Base-by-base conservation (phyloP, 2,888 invertebrate species). In the Sphaerophoria taeniata region DNA sequence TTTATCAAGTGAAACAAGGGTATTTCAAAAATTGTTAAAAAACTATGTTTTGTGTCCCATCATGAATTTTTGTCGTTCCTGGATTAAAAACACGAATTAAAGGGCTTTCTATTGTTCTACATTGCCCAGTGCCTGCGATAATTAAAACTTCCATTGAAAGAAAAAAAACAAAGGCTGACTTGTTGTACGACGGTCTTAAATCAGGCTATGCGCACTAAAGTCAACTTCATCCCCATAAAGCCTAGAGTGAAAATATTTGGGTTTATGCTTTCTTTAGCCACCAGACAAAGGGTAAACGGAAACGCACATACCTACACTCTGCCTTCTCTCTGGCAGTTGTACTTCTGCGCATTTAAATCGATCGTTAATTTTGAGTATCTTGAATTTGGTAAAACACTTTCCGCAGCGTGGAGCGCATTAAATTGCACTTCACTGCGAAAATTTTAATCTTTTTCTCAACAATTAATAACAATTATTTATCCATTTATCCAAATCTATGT, bases 301-400 rank as follows among this genome's bases (percentile, higher is more conserved):
- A 81, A 81, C 72, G 80, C 53, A 72, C 63, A 65, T 65, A 51
- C 65, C 51, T 65, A 36, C 24, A 12, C 12, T 65, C 34, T n/a
- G 6, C 24, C 36, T n/a, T 14, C 14, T 24, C 24, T 24, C 24
- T 24, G 24, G n/a, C 47, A 72, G 33, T 72, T 73, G 61, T 85
- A 80, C 85, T 85, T 69, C 85, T 80, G 85, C 85, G 85, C 85
- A 80, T 69, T 80, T 80, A 76, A 85, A 85, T 85, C 81, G 85
- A 85, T 85, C 76, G 69, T 69, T 31, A 85, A 76, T 80, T 76
- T 85, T 79, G 72, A 76, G 81, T 85, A 85, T 34, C 76, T 73
- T 34, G 60, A 72, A 63, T 69, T 80, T 80, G 80, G 60, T 72
- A 45, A 78, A 83, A 80, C 56, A 69, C 71, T 71, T 75, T 80